A percentile compares a stretch with the other conserved stretches of the same genome.
Evolutionary conservation across 2,888 invertebrate genomes (phyloP).

Genomic region (Didymodactylos carnosus): DNA sequence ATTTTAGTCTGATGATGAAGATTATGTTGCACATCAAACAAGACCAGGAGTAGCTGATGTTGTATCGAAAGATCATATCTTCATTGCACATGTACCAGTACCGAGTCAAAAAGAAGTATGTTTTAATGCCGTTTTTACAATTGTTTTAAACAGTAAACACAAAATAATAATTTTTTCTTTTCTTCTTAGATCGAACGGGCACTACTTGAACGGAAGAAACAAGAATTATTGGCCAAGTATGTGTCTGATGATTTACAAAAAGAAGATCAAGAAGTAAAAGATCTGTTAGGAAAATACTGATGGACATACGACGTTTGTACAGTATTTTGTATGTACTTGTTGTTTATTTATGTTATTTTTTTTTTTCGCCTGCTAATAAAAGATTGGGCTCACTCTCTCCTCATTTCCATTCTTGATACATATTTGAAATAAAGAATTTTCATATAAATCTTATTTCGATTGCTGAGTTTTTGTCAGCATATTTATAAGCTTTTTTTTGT

Average conservation of each 20-base stretch:
- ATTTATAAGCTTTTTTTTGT: no score
- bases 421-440: not conserved
- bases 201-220: slow-evolving; percentile 66
- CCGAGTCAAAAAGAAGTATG: slow-evolving; percentile 64
- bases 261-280: slow-evolving; percentile 32
- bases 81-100: slow-evolving; percentile 68
- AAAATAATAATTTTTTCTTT: not conserved
- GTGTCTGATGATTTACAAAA: slow-evolving; percentile 34
- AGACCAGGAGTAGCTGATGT: slow-evolving; percentile 7
- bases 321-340: not conserved
- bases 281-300: slow-evolving; percentile 24
- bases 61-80: slow-evolving; percentile 35
- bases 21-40: slow-evolving; percentile 16
- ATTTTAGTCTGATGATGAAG: slow-evolving; percentile 22
- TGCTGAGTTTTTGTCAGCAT: no score
- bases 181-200: slow-evolving; percentile 56
- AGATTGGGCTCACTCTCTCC: not conserved
- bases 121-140: no score
- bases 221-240: slow-evolving; percentile 68
- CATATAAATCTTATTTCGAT: not conserved
- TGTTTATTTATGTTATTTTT: not conserved
- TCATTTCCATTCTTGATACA: not conserved
- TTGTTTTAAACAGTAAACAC: not conserved
- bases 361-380: not conserved
- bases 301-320: no score